Evolutionary conservation across 1,140 invertebrate genomes (phyloP).

Genomic region (Hydropsyche tenuis): DNA sequence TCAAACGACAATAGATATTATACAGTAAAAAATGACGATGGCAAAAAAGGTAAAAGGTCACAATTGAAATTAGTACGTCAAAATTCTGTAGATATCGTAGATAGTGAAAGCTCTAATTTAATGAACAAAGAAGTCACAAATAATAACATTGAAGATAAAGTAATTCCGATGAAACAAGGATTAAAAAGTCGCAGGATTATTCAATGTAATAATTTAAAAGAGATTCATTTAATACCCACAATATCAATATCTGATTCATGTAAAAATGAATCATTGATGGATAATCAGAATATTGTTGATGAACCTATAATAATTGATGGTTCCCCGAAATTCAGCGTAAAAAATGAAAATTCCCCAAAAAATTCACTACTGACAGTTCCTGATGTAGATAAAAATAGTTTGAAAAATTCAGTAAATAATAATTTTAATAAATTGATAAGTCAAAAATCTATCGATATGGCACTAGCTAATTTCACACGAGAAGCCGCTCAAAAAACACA

Average conservation of each 20-base stretch:
- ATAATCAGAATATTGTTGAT: constrained; percentile 1
- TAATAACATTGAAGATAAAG: neutral
- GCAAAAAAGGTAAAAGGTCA: constrained; percentile 14
- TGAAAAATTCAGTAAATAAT: constrained; percentile 36
- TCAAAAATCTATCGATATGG: constrained; percentile 47
- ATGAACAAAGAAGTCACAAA: neutral
- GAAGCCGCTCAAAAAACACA: constrained; percentile 40
- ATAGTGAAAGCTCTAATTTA: constrained; percentile 10
- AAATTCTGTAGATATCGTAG: constrained; percentile 44
- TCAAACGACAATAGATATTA: neutral
- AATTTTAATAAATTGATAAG: constrained; percentile 42
- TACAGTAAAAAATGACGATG: neutral
- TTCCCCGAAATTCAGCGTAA: neutral
- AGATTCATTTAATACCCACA: constrained; percentile 39
- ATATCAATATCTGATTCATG: constrained; percentile 45
- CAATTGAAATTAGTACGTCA: constrained; percentile 40
- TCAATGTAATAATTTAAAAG: constrained; percentile 18
- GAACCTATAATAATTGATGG: neutral
- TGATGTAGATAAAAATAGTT: constrained; percentile 20
- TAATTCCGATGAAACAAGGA: neutral
- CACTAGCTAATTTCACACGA: constrained; percentile 41
- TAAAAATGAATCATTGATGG: neutral
- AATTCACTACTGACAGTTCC: constrained; percentile 10
- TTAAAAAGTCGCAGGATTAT: constrained; percentile 13
- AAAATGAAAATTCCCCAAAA: neutral